Evolutionary conservation across 2,888 invertebrate species (phyloP).

Genomic region (Kryphioiulus occultus): DNA sequence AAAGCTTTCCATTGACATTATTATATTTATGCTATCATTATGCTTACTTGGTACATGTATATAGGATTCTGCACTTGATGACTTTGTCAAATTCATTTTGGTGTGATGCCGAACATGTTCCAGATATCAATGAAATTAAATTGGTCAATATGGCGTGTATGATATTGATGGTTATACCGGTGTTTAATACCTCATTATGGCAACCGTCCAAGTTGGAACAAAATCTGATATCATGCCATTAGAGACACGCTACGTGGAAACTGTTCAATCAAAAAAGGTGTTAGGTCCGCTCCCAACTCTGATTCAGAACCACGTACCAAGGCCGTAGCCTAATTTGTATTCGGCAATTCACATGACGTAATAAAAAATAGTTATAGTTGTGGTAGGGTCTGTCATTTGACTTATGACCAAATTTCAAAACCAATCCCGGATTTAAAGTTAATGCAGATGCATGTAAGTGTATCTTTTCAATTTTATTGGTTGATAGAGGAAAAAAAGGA

Average conservation of each 20-base stretch:
- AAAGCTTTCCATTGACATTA: not conserved
- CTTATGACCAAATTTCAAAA: too few relatives aligned
- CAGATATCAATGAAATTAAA: not conserved
- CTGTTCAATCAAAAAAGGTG: slow-evolving; percentile 1
- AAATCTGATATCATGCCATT: not conserved
- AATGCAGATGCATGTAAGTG: too few relatives aligned
- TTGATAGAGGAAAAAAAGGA: too few relatives aligned
- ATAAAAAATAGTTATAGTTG: not conserved
- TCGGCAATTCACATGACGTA: not conserved
- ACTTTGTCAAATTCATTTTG: not conserved
- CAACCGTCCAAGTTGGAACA: not conserved
- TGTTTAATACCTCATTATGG: slow-evolving; percentile 31
- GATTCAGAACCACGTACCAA: not conserved
- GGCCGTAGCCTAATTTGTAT: not conserved
- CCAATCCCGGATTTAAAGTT: too few relatives aligned
- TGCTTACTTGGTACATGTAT: not conserved
- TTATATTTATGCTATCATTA: not conserved
- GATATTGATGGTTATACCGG: not conserved
- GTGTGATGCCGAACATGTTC: not conserved
- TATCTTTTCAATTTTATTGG: too few relatives aligned
- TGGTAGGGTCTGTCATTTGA: too few relatives aligned
- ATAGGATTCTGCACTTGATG: too few relatives aligned
- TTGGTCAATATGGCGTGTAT: not conserved
- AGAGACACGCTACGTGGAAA: not conserved
- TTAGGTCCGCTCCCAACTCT: not conserved